Base-by-base conservation (phyloP, 2,113 vertebrate species). In the Heterotilapia buettikoferi region DNA sequence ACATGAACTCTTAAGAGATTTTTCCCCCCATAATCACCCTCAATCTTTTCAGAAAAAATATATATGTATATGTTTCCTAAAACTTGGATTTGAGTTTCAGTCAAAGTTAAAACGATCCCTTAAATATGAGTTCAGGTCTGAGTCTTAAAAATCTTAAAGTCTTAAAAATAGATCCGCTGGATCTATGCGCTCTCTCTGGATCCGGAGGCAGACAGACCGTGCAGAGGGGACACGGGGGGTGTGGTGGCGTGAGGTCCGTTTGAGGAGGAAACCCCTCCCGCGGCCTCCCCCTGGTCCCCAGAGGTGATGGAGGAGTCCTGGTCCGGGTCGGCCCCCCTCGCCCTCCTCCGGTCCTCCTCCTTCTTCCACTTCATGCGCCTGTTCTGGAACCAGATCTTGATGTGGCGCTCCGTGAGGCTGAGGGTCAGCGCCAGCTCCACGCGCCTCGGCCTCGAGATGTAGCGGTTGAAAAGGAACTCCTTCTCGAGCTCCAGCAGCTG, bases 311-410 rank as follows among this genome's bases (percentile, higher is more conserved):
- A 96, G n/a, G 97, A 98, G 97, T 99, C 98, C 92, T 98, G 98
- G 89, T 99, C 98, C 0, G 97, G 97, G 26, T 98, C 97, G 9
- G 87, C 88, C 19, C 95, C 89, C 85, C 96, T 54, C 5, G 94
- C 96, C 84, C 97, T 96, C 86, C 97, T 97, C 84, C 98, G 98
- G 94, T 99, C 98, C 89, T 99, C 98, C 92, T 99, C 98, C 68
- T 99, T 99, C 93, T 99, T 99, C 98, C 98, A 99, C 90, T 99
- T 99, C 98, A 99, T 98, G 88, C 98, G 96, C 8, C 98, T 96
- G 93, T 99, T 99, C 93, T 99, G 98, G 95, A 98, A 98, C 98
- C 98, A 98, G 96, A 99, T 99, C 94, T 99, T 98, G 92, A 99
- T 99, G 95, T 99, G 98, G 6, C 98, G 96, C 95, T 99, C 98